Evolutionary conservation across 2,113 vertebrate genomes (phyloP), one percentile per base, ranked within the genome.

Genomic region (Hassar affinis): DNA sequence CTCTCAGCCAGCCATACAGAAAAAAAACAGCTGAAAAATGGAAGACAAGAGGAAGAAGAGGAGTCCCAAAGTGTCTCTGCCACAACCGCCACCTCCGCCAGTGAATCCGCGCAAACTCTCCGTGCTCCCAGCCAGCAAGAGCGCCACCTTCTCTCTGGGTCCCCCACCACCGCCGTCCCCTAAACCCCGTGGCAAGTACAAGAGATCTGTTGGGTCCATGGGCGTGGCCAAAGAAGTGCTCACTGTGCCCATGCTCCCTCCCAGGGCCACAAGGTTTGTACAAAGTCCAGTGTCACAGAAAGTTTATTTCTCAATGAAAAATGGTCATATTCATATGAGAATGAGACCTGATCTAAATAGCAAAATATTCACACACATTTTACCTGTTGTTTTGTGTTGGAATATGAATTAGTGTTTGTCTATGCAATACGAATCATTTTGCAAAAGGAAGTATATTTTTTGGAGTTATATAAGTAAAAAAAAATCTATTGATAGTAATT

Each of bases 11-110:
- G 64, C 30, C 38, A 1, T 12, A 66, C 20, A 51, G n/a, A 42
- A 20, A 68, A 54, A 17, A 27, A 38, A 45, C 72, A 6, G 45
- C 42, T 35, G 18, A 38, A 8, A 64, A 64, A 98, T 97, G 97
- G 97, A 98, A 80, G 97, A 98, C 88, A 96, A 97, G 84, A 95
- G 95, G 89, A 98, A 96, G 91, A 98, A 97, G 90, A 91, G 95
- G 61, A 98, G 97, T 84, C 96, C 96, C 12, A 96, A 95, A 86
- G 94, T 96, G 42, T 95, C 95, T 77, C 92, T 96, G 20, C 91
- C 95, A 0, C 97, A 96, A 87, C 94, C 95, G 0, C 91, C 86
- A 12, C 95, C 96, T 81, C 93, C 94, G 0, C 80, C 95, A 2
- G 91, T 95, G 38, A 94, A 96, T 64, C 92, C 95, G 0, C 95